Base-by-base conservation (phyloP, 2,797 vertebrate genomes). In the Chelon labrosus region DNA sequence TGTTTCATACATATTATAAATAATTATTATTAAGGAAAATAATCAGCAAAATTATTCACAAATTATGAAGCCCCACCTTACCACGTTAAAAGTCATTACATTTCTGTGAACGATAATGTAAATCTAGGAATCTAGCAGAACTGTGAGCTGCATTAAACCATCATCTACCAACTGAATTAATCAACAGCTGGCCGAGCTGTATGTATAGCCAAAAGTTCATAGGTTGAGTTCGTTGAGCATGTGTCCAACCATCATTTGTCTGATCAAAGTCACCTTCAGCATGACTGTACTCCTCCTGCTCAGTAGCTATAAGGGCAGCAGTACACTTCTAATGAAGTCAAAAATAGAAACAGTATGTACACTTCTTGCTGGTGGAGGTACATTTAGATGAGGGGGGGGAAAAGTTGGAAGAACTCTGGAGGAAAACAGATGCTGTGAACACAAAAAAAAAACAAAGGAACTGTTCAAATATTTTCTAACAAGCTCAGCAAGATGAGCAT, bases 231-330 rank as follows among this genome's bases (percentile, higher is more conserved):
- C 22, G 38, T 42, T 66, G 0, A 46, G 9, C 65, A 37, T 10
- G 19, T 70, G 55, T 72, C 55, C 52, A 41, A 41, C 19, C 1
- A 1, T 68, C 70, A 49, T 66, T 25, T 0, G 60, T 25, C 39
- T 56, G 52, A 78, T 76, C 52, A 70, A 73, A 81, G 75, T 75
- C 83, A 62, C 70, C 82, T 73, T 82, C 63, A 70, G 41, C 7
- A 46, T 52, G 50, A 68, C 67, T 51, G 46, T 56, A 35, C 46
- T 60, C 44, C 69, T 19, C 7, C 38, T 64, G 3, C 75, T 50
- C 61, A 41, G 75, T 61, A 71, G 63, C 65, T 69, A 65, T 65
- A 49, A 76, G 69, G 42, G 42, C 60, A 66, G 47, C 60, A 4
- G 19, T 44, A 42, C 7, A 14, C 69, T 51, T 63, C 51, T 50